phyloP scores from a whole-genome alignment of 2,888 invertebrate genomes.

The Apamea monoglypha region DNA sequence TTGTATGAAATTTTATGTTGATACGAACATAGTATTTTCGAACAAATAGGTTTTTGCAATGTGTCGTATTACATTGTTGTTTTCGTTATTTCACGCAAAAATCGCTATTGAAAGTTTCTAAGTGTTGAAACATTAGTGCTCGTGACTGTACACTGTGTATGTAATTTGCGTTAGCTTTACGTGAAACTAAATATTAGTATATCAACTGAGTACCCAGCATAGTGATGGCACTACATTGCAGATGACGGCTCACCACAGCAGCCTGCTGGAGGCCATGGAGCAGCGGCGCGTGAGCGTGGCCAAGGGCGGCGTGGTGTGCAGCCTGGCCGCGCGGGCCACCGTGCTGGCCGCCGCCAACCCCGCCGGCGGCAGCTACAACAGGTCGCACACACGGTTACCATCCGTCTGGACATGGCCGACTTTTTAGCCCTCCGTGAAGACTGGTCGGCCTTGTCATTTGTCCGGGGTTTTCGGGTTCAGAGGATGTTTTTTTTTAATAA shows the following conservation, averaged over 20 bases:
- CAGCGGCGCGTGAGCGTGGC: constrained; percentile 97
- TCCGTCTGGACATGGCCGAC: not conserved
- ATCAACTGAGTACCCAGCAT: not conserved
- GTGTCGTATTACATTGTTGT: too few species aligned
- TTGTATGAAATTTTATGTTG: too few species aligned
- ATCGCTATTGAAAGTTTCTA: too few species aligned
- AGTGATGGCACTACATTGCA: constrained; percentile 48
- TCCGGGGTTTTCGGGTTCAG: not conserved
- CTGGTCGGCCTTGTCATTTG: not conserved
- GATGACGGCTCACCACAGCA: constrained; percentile 90
- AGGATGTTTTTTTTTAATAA: not conserved
- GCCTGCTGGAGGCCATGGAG: constrained; percentile 98
- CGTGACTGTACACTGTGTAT: not conserved
- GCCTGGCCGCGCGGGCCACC: constrained; percentile 95
- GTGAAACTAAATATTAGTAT: not conserved
- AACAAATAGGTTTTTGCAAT: too few species aligned
- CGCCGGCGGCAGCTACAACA: constrained; percentile 94
- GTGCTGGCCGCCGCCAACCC: constrained; percentile 98
- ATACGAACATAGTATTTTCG: too few species aligned
- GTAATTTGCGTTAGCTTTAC: not conserved
- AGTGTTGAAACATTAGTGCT: too few species aligned
- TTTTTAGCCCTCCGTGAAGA: not conserved
- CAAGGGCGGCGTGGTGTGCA: constrained; percentile 96
- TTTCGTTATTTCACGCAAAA: too few species aligned
- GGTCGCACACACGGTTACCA: not conserved